Percentiles rank a stretch among this genome's conserved stretches.
These are phyloP conservation scores for Drosophila paracracens DNA, from an alignment of 2,888 invertebrate genomes.

Conservation along the genomic window DNA sequence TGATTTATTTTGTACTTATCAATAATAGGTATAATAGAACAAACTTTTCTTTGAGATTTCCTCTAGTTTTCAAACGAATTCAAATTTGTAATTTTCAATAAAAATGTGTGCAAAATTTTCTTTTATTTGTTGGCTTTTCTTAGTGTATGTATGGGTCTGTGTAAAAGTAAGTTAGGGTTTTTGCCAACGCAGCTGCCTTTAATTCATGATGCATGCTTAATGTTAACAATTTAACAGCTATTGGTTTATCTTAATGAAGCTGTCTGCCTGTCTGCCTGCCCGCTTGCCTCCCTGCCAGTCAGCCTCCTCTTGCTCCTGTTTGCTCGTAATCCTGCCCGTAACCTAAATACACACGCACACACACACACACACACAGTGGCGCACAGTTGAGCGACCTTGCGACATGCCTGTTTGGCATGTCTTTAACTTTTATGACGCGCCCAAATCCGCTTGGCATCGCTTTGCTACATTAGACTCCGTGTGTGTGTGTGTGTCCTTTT, in stretches of 20 bases:
- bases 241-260: constrained; percentile 81
- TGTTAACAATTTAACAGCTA: constrained; percentile 81
- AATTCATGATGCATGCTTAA: constrained; percentile 80
- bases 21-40: too few relatives aligned
- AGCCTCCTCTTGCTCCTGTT: constrained; percentile 32
- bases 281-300: constrained; percentile 3
- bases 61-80: too few relatives aligned
- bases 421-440: constrained; percentile 76
- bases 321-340: constrained; percentile 35
- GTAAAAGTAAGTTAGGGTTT: constrained; percentile 58
- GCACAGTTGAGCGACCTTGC: constrained; percentile 61
- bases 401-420: constrained; percentile 60
- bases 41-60: too few relatives aligned
- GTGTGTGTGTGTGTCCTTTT: constrained; percentile 1
- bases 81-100: accelerated
- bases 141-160: constrained; percentile 19
- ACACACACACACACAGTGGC: constrained; percentile 19
- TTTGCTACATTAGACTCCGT: constrained; percentile 44
- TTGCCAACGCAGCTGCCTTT: constrained; percentile 55
- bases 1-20: too few relatives aligned
- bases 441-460: constrained; percentile 72
- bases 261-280: constrained; percentile 49
- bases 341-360: constrained; percentile 59
- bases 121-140: not conserved
- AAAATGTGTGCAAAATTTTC: not conserved